These are phyloP conservation scores for Tupiocoris notatus DNA, from an alignment of 2,888 invertebrate genomes.

Conservation along the genomic window DNA sequence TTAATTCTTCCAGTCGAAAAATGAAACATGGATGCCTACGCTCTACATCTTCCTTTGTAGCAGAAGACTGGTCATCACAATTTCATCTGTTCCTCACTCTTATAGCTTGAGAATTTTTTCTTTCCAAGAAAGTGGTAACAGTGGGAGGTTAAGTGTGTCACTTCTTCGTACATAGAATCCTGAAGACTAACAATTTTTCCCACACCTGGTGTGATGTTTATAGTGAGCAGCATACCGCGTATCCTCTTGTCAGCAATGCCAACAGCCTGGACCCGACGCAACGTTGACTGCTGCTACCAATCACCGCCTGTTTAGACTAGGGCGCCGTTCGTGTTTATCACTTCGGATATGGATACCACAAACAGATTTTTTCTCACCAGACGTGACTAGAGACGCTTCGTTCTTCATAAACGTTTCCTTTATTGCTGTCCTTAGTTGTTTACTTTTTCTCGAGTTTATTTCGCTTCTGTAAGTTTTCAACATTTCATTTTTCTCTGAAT, in stretches of 20 bases:
- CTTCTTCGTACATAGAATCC: background rate
- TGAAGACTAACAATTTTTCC: background rate
- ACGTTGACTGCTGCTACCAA: background rate
- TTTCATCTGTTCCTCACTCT: too few relatives aligned
- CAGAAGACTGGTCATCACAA: too few relatives aligned
- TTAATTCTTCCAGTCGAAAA: too few relatives aligned
- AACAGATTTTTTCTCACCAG: constrained; percentile 6
- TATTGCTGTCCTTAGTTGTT: too few relatives aligned
- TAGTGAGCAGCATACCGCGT: background rate
- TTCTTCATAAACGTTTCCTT: background rate
- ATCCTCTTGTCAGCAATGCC: background rate
- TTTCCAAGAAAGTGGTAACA: background rate
- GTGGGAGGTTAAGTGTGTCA: background rate
- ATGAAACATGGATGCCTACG: too few relatives aligned
- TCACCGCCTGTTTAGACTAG: background rate
- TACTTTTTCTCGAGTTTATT: too few relatives aligned
- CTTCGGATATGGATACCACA: constrained; percentile 21
- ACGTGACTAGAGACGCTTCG: background rate
- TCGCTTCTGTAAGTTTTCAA: too few relatives aligned
- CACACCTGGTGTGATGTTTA: background rate
- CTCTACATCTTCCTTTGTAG: too few relatives aligned
- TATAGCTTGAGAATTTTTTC: too few relatives aligned
- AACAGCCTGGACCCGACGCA: background rate
- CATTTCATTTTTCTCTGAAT: too few relatives aligned
- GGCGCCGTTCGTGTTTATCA: constrained; percentile 12